Evolutionary conservation across 2,888 invertebrate species (phyloP).

Genomic region (Lithophane leautieri): DNA sequence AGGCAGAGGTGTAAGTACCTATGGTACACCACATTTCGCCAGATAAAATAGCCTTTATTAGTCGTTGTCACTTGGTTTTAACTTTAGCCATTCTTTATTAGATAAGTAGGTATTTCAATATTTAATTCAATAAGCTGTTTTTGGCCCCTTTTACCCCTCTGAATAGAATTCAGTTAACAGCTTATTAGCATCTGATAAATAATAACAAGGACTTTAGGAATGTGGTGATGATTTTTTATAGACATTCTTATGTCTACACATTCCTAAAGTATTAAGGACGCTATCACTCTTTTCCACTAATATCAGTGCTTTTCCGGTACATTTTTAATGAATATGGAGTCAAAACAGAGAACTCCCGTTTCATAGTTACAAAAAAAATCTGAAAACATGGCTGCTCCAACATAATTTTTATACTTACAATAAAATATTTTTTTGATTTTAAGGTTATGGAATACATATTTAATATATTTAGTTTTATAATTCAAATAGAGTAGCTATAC

Average conservation of each 20-base stretch:
- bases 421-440: too few species aligned
- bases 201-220: too few species aligned
- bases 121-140: neutral
- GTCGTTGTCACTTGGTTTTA: neutral
- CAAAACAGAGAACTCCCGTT: too few species aligned
- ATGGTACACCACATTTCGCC: neutral
- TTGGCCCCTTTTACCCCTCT: neutral
- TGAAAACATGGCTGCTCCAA: too few species aligned
- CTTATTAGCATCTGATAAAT: neutral
- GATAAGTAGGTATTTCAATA: neutral
- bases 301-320: neutral
- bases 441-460: too few species aligned
- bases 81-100: neutral
- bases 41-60: neutral
- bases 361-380: too few species aligned
- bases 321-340: neutral
- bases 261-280: too few species aligned
- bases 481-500: too few species aligned
- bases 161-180: neutral
- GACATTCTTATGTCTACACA: too few species aligned
- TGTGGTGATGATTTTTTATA: too few species aligned
- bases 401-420: too few species aligned
- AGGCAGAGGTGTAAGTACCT: neutral
- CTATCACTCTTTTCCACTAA: conserved; percentile 66
- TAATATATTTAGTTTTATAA: too few species aligned